Base-by-base conservation (phyloP, 23 tunicate species). In the Styela clava region DNA sequence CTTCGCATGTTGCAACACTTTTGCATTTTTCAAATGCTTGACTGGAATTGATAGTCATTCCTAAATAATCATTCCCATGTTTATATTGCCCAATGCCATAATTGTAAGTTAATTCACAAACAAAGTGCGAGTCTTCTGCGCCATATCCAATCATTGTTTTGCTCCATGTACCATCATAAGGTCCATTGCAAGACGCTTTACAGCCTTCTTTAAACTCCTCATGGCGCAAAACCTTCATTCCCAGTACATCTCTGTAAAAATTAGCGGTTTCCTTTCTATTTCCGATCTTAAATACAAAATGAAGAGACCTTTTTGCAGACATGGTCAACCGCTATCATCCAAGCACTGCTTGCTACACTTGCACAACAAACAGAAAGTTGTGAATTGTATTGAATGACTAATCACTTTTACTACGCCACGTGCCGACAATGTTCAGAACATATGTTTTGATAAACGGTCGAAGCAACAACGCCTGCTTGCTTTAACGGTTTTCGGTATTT, bases 151-250 rank as follows among this genome's bases (percentile, higher is more conserved):
- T 86, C 99, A 95, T 95, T 0, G 99, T 88, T 74, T 95, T 95
- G 82, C 99, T 95, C 99, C 99, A 95, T 67, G 82, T 89, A 21
- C 99, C 99, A 86, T 95, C 95, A 86, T 95, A 95, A 33, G 99
- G 99, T n/a, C 97, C 97, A 83, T 92, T 92, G 69, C 97, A 92
- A 1, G 91, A 88, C 32, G 97, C 97, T 83, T 92, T 92, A 78
- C 97, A 92, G 2, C 97, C 97, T 83, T 92, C 97, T 63, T 87
- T 88, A 87, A 92, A 92, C 56, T 92, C 97, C 71, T 92, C 97
- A 84, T 92, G 97, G 0, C 97, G 87, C 30, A 91, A 78, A n/a
- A 91, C 97, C 79, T 92, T 92, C 99, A 95, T 95, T 26, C 99
- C 99, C 35, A 95, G 83, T 52, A 87, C 61, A 7, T 95, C 81